These are phyloP conservation scores for Seira sanloemensis DNA, from an alignment of 2,888 invertebrate species.

Conservation along the genomic window DNA sequence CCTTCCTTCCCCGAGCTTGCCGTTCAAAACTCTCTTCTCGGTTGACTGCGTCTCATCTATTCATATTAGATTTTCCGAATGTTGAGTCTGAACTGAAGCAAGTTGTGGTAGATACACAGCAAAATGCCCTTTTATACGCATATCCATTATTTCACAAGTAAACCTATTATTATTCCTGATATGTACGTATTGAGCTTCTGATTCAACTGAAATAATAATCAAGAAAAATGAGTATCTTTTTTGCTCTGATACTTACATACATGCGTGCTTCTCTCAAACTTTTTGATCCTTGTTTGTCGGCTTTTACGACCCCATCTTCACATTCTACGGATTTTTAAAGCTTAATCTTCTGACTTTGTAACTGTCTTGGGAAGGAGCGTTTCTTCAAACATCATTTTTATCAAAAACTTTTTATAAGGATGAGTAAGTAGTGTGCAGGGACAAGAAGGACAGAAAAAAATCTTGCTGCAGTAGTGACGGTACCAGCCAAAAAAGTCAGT, in stretches of 20 bases:
- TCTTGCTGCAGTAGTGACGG: not conserved
- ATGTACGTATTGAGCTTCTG: not conserved
- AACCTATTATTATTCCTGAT: not conserved
- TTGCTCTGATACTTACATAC: constrained; percentile 23
- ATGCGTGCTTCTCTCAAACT: not conserved
- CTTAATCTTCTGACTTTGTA: no score
- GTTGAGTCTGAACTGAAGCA: not conserved
- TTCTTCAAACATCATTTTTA: not conserved
- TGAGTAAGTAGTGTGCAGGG: not conserved
- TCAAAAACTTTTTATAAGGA: not conserved
- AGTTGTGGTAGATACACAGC: not conserved
- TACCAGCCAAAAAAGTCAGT: not conserved
- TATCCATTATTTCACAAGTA: not conserved
- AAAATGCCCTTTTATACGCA: not conserved
- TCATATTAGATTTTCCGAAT: constrained; percentile 26
- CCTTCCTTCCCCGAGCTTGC: not conserved
- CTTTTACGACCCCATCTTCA: not conserved
- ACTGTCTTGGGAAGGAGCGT: no score
- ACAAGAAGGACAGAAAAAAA: not conserved
- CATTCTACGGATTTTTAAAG: not conserved
- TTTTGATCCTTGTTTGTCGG: not conserved
- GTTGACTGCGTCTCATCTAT: constrained; percentile 33
- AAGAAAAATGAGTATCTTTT: constrained; percentile 41
- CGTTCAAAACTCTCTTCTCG: constrained; percentile 26
- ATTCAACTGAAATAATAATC: constrained; percentile 18